Evolutionary conservation across 2,888 invertebrate genomes (phyloP), one percentile per base, ranked within the genome.

Genomic region (Protodeltote pygarga): DNA sequence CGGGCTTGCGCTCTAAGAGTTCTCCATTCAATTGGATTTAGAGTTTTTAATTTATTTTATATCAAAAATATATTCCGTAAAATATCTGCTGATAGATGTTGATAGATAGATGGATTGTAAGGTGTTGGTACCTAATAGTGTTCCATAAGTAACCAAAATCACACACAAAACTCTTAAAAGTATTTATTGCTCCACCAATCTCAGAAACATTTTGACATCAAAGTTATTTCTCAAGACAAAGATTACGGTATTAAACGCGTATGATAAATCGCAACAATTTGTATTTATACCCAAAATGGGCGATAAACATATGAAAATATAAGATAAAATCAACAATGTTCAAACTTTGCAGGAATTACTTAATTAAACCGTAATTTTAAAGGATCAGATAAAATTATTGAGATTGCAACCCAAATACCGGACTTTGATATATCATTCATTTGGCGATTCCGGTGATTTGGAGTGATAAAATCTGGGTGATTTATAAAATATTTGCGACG

Each of bases 381-480:
- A 59, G 61, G 71, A 85, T 82, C 81, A 75, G 85, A 87, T 85
- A 83, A 85, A 77, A 81, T 83, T 82, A 77, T 85, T 83, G 76
- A 85, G 82, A 85, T 83, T 77, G 78, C 83, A 87, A 80, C 83
- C 84, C 71, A 76, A 81, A 85, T 84, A 77, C 73, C 65, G 64
- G 82, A 83, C 83, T 83, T 88, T 89, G 89, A 89, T 87, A 83
- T 85, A 89, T 89, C 81, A 87, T 83, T 82, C 80, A 76, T 69
- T 70, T 59, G 53, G 57, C 49, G 65, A 65, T 60, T 46, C 35
- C 41, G 49, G 45, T 47, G 58, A 71, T 62, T 61, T 42, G 40
- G 28, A 37, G 37, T 47, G 87, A 89, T 89, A 83, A 72, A 53
- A 81, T 79, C 78, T 66, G 49, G 51, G 65, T 75, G 66, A 83